A percentile compares a stretch with the other conserved stretches of the same genome.
Conservation (phyloP, 2,888 invertebrate species). For the Trichopria drosophilae region DNA sequence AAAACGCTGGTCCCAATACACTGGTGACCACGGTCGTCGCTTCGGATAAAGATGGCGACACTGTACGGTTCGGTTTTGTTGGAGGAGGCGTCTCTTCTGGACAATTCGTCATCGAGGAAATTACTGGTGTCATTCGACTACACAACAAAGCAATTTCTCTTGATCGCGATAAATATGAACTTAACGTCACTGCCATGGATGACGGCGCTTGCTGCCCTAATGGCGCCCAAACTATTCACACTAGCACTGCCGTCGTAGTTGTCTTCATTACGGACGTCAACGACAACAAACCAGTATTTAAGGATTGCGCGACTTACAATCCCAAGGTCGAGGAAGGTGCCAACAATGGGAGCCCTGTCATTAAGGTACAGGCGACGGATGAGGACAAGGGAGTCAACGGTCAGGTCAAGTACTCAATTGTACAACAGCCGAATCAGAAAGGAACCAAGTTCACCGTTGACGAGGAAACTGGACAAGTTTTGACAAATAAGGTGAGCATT, state of each 20-base stretch:
- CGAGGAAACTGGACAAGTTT: conserved; percentile 92
- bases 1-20: conserved; percentile 93
- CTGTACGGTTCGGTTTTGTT: conserved; percentile 89
- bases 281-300: conserved; percentile 94
- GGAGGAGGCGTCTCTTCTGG: conserved; percentile 88
- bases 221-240: conserved; percentile 84
- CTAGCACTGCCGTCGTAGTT: conserved; percentile 91
- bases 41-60: conserved; percentile 96
- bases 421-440: conserved; percentile 92
- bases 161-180: conserved; percentile 90
- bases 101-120: conserved; percentile 93
- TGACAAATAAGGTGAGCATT: conserved; percentile 77
- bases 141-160: conserved; percentile 84
- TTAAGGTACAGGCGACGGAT: conserved; percentile 91
- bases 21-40: conserved; percentile 95
- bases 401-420: conserved; percentile 95
- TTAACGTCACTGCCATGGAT: conserved; percentile 96
- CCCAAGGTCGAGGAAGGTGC: conserved; percentile 95
- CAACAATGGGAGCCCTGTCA: conserved; percentile 89
- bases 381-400: conserved; percentile 96
- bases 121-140: conserved; percentile 89
- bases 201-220: conserved; percentile 96
- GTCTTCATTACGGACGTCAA: conserved; percentile 97
- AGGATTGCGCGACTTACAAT: conserved; percentile 89
- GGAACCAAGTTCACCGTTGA: conserved; percentile 95